Conservation (phyloP, 2,888 invertebrate species). For the Trissoscelio sp. region DNA sequence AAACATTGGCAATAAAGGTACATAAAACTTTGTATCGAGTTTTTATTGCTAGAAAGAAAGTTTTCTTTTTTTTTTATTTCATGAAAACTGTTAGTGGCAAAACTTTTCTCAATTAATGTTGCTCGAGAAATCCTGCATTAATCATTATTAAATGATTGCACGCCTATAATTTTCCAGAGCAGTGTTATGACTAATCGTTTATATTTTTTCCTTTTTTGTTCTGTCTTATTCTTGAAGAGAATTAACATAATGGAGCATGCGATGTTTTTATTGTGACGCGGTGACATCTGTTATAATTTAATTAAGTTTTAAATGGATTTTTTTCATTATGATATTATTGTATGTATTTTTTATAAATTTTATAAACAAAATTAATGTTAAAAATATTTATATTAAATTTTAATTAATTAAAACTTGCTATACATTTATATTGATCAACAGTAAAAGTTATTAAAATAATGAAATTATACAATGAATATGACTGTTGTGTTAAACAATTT, state of each 20-base stretch:
- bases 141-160: constrained; percentile 37
- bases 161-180: constrained; percentile 19
- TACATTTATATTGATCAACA: too few relatives aligned
- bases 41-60: not conserved
- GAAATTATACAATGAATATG: too few relatives aligned
- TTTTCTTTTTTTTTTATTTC: not conserved
- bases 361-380: too few relatives aligned
- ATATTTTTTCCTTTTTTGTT: not conserved
- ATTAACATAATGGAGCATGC: not conserved
- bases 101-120: constrained; percentile 34
- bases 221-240: not conserved
- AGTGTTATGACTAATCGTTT: constrained; percentile 27
- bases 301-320: too few relatives aligned
- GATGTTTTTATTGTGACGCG: too few relatives aligned
- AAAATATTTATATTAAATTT: too few relatives aligned
- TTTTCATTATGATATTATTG: too few relatives aligned
- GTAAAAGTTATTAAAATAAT: too few relatives aligned
- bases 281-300: too few relatives aligned
- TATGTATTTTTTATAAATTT: too few relatives aligned
- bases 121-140: constrained; percentile 25
- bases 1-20: not conserved
- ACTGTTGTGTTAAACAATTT: too few relatives aligned
- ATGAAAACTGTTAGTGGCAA: constrained; percentile 8
- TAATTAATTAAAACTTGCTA: too few relatives aligned
- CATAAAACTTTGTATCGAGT: not conserved